Base-by-base conservation (phyloP, 1,140 invertebrate genomes). In the Dendrolimus kikuchii region DNA sequence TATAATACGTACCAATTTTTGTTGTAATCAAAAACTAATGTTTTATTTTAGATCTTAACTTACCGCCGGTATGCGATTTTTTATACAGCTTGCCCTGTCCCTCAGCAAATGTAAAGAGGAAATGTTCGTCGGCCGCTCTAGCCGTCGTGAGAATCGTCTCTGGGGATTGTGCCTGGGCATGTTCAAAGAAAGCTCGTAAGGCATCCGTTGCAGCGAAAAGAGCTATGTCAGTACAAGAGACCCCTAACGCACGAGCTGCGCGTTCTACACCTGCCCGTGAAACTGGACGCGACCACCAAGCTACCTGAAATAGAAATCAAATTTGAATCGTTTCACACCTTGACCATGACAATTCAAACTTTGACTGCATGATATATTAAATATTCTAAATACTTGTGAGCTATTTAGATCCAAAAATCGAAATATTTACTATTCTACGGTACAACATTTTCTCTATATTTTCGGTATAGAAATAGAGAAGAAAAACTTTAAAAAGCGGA, bases 281-380 rank as follows among this genome's bases (percentile, higher is more conserved):
- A 2, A 95, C 89, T 1, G 92, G 90, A 0, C 92, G 90, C 0
- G 93, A 94, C 91, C 94, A 95, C 4, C 92, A 90, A 2, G 94
- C 90, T 2, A 94, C 91, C 81, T 85, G 3, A 55, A 37, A n/a
- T 36, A 8, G 5, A 9, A 45, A 10, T 5, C 43, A n/a, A 45
- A 9, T 44, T 44, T n/a, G n/a, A 44, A 9, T n/a, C n/a, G 23
- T 10, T 45, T 45, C 5, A n/a, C 43, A 45, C 23, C 23, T 23
- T 23, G 23, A 23, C 23, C 23, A 3, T 23, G 23, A 23, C 23
- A 23, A 23, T 3, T 23, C 23, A 23, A 23, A 23, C 23, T 3
- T 23, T 23, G 23, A 3, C 1, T 23, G 23, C 23, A 23, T 23
- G 23, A 23, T 23, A 3, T 3, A 23, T 2, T 23, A 23, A 23